phyloP scores from a whole-genome alignment of 1,140 invertebrate species.

The Ectropis grisescens region DNA sequence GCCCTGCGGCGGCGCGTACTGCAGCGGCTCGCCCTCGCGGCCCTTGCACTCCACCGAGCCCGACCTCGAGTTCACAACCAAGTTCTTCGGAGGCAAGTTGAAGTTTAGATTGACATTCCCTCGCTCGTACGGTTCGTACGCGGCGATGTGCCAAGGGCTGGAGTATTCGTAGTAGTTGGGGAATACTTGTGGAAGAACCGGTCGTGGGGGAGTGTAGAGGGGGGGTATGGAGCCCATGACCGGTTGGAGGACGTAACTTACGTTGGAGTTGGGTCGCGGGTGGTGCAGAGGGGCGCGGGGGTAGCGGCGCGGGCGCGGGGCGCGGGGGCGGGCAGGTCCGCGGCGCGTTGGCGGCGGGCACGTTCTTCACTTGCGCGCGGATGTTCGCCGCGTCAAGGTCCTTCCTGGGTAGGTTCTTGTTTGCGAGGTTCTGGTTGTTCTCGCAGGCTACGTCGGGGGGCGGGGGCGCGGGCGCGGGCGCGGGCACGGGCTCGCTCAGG shows the following conservation, averaged over 20 bases:
- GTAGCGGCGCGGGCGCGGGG: slow-evolving; percentile 2
- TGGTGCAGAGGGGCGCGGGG: slow-evolving; percentile 10
- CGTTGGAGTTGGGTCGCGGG: slow-evolving; percentile 42
- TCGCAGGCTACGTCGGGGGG: slow-evolving; percentile 10
- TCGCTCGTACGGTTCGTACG: slow-evolving; percentile 49
- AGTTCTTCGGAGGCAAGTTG: slow-evolving; percentile 54
- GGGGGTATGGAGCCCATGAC: slow-evolving; percentile 40
- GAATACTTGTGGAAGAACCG: slow-evolving; percentile 28
- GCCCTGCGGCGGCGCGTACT: slow-evolving; percentile 20
- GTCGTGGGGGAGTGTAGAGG: slow-evolving; percentile 33
- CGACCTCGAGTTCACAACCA: slow-evolving; percentile 38
- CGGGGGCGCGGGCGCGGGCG: neutral
- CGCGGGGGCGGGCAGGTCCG: slow-evolving; percentile 5
- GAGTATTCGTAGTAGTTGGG: slow-evolving; percentile 54
- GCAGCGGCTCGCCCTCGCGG: slow-evolving; percentile 11
- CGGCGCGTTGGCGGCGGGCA: slow-evolving; percentile 7
- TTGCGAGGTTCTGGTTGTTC: slow-evolving; percentile 25
- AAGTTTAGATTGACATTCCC: slow-evolving; percentile 55
- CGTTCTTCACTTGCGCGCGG: neutral
- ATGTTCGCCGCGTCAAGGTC: too few species aligned
- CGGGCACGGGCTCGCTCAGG: slow-evolving; percentile 23
- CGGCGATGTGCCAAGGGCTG: slow-evolving; percentile 51
- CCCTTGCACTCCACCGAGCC: slow-evolving; percentile 34
- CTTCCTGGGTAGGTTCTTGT: slow-evolving; percentile 14
- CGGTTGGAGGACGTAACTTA: slow-evolving; percentile 62